Evolutionary conservation across 2,888 invertebrate genomes (phyloP).

Genomic region (Metalampra italica): DNA sequence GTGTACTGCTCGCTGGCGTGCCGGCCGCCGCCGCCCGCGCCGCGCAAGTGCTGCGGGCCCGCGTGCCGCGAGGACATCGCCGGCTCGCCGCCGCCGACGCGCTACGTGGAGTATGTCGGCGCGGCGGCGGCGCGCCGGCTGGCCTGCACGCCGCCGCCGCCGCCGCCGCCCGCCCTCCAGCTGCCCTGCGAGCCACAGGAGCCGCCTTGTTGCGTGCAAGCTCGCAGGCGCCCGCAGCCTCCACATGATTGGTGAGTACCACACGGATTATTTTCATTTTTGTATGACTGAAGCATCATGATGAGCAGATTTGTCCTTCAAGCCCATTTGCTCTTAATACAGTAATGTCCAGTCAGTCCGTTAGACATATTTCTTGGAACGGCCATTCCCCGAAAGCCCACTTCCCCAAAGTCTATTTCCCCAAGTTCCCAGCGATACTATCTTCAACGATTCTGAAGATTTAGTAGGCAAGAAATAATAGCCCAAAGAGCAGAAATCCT

Average conservation of each 20-base stretch:
- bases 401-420: no score
- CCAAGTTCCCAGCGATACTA: no score
- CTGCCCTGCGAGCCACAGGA: constrained; percentile 70
- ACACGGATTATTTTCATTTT: no score
- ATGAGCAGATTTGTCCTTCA: no score
- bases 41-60: constrained; percentile 69
- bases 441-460: no score
- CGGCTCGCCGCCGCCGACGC: constrained; percentile 64
- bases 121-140: constrained; percentile 80
- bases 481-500: no score
- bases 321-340: no score
- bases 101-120: constrained; percentile 81
- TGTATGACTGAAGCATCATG: not conserved
- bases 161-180: constrained; percentile 69
- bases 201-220: constrained; percentile 78
- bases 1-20: constrained; percentile 77
- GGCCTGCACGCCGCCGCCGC: constrained; percentile 73
- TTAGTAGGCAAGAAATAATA: no score
- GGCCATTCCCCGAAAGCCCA: no score
- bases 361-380: no score
- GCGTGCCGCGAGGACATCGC: constrained; percentile 68
- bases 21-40: constrained; percentile 57
- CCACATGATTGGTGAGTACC: constrained; percentile 79
- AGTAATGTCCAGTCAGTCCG: no score
- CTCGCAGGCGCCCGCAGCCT: constrained; percentile 76